Base-by-base conservation (phyloP, 1,140 invertebrate genomes). In the Papilio helenus region DNA sequence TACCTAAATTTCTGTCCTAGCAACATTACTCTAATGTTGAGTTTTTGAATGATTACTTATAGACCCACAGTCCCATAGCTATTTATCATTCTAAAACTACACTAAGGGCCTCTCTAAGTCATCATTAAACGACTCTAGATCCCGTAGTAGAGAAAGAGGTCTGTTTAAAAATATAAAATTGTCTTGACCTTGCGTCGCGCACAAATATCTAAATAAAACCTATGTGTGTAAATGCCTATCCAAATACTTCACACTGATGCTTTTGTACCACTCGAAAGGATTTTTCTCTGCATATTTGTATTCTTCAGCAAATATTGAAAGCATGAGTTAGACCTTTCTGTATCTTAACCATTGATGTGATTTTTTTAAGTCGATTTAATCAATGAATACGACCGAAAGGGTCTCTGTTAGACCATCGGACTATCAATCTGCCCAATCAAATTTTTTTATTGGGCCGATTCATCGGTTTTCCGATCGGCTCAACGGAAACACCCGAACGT, bases 251-350 rank as follows among this genome's bases (percentile, higher is more conserved):
- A 29, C n/a, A 58, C 65, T 16, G 26, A 61, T 58, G 44, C 42
- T 79, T 71, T 18, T 73, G 0, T 23, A n/a, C 34, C 18, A 39
- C 39, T 76, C 29, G 88, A 89, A 94, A 92, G 91, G 89, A 87
- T 85, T 88, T 79, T 89, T 85, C 91, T 94, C 93, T 90, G 90
- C 93, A 87, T 94, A 91, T 94, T 94, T 94, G 93, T 88, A 80
- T 76, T 76, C 78, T 29, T 74, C 74, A 80, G 87, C 93, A 93
- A 94, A 94, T 93, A 93, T 89, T 83, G 79, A 82, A 86, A 87
- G 92, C 90, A 83, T 79, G 93, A 94, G 91, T 89, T 82, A 85
- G 82, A 73, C 90, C 90, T 93, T 93, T 92, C 86, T 80, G 26
- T 80, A 80, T 82, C 80, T 83, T 72, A 82, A 82, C 34, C 82